A percentile compares a stretch with the other conserved stretches of the same genome.
Conservation (phyloP, 2,113 vertebrate genomes). For the Cercopithecus mona region DNA sequence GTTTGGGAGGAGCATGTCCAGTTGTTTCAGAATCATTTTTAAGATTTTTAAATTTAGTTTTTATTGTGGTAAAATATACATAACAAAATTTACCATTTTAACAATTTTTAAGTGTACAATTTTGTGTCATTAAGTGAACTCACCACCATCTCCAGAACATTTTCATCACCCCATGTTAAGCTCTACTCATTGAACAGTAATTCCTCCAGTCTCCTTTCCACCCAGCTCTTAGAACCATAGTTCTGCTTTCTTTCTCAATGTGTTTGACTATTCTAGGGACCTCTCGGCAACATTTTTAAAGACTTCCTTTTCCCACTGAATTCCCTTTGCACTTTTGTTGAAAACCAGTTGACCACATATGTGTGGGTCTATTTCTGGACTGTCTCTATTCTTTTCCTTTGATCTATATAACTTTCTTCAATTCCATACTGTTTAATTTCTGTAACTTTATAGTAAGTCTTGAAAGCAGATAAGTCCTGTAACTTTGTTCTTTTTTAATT, state of each 20-base stretch:
- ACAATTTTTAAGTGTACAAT: neutral
- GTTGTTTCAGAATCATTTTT: neutral
- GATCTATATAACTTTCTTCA: constrained; percentile 11
- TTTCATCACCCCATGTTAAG: neutral
- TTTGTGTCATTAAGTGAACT: neutral
- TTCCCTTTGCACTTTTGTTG: constrained; percentile 1
- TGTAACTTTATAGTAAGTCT: constrained; percentile 21
- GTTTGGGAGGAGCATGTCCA: neutral
- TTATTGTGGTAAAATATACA: neutral
- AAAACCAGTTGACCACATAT: neutral
- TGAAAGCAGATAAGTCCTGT: neutral
- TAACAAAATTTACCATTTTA: neutral
- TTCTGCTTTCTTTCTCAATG: neutral
- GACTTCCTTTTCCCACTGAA: neutral
- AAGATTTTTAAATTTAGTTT: neutral
- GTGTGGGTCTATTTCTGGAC: neutral
- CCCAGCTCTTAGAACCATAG: neutral
- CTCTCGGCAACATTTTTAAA: neutral
- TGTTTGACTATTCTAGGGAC: neutral
- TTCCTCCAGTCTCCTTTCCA: neutral
- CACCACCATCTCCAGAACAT: neutral
- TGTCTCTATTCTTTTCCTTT: neutral
- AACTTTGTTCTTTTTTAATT: neutral
- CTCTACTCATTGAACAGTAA: no score
- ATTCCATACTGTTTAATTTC: neutral